These are phyloP conservation scores for Seriola aureovittata DNA, from an alignment of 2,113 vertebrate species.

Conservation along the genomic window DNA sequence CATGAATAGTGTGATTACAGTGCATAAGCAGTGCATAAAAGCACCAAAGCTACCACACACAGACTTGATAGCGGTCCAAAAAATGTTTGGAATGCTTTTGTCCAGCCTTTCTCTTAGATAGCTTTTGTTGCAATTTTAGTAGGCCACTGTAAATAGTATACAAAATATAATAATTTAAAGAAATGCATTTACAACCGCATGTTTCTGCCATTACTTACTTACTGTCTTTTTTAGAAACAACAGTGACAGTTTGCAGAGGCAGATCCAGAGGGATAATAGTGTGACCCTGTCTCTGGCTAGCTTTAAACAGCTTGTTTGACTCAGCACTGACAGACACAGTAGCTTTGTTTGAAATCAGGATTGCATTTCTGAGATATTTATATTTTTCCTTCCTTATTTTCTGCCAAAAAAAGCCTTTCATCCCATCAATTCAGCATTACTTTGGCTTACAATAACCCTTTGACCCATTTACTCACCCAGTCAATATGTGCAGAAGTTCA, in stretches of 20 bases:
- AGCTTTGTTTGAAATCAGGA: conserved; percentile 8
- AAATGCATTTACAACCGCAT: background rate
- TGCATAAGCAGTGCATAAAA: background rate
- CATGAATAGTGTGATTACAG: no score
- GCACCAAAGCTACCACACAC: background rate
- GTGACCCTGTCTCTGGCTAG: background rate
- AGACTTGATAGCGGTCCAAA: no score
- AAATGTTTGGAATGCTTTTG: no score
- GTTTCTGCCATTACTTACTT: background rate
- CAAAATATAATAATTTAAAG: no score
- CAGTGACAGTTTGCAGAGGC: background rate
- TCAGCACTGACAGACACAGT: background rate
- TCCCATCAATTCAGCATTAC: background rate
- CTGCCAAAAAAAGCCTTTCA: background rate
- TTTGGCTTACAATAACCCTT: background rate
- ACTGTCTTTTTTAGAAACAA: background rate
- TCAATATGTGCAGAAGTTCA: background rate
- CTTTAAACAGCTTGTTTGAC: background rate
- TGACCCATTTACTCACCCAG: background rate
- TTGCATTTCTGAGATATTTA: background rate
- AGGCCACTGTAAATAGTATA: no score
- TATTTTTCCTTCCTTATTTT: background rate
- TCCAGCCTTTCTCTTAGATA: no score
- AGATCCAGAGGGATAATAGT: background rate
- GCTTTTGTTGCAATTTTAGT: background rate